Base-by-base conservation (phyloP, 2,797 vertebrate species). In the Pipistrellus pipistrellus region DNA sequence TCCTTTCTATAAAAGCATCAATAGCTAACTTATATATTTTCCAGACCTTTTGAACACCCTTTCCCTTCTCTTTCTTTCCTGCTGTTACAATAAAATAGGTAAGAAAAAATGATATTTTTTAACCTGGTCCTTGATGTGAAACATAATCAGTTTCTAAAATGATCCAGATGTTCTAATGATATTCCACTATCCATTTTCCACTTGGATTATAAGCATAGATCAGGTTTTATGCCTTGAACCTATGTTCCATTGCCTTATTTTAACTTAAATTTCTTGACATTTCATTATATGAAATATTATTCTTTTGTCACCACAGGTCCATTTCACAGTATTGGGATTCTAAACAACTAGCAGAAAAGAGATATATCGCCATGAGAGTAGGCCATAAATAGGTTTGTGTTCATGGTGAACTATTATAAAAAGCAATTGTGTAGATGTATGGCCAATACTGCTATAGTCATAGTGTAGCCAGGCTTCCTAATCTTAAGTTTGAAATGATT, bases 181-280 rank as follows among this genome's bases (percentile, higher is more conserved):
- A 64, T 48, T 30, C 30, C 30, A 44, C 18, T 95, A 59, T 68
- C 81, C 55, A 85, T 93, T 95, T 95, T 94, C 51, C 25, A 44
- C 71, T 71, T 90, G 66, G 38, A 57, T 88, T 93, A 83, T 80
- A 90, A 83, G 20, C 82, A 73, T 92, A 81, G 10, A 84, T 97
- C 93, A 96, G 78, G 51, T 88, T 90, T 96, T 94, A 88, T 92
- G 55, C n/a, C 55, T 62, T 1, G 3, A 77, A 84, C 57, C 46
- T 57, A 20, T 95, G 71, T 95, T 72, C 88, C 23, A 21, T 88
- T 95, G 78, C 88, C 66, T 94, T 93, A 48, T 32, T 96, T 92
- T 96, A 96, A 88, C 89, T 97, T 94, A 95, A 51, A 86, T 86
- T 85, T 93, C 71, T 76, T 94, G 90, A 93, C 35, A 81, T 95